Base-by-base conservation (phyloP, 2,797 vertebrate species). In the Phataginus tetradactyla region DNA sequence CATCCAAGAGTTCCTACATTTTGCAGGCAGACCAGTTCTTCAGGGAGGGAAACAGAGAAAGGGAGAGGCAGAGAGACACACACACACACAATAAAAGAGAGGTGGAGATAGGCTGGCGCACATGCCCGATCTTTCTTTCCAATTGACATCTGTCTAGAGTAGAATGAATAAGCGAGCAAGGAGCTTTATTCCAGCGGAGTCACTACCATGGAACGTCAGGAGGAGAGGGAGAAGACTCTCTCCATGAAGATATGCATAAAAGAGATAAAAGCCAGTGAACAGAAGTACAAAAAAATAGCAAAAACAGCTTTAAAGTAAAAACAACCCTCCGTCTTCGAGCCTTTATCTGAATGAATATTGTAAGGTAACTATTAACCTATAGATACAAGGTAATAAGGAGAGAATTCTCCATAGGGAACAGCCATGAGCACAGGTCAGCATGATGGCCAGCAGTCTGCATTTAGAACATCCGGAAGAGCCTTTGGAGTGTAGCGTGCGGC, bases 1-100 rank as follows among this genome's bases (percentile, higher is more conserved):
- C 37, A 4, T 9, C 20, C 23, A 7, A 37, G 34, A 74, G 15
- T 1, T 18, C 5, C 10, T 0, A 0, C 27, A 13, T 20, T 7
- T 5, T 32, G 10, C 18, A 61, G 51, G 45, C 15, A 14, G 64
- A 32, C 27, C 27, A 63, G 10, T 32, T 74, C 63, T 83, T 29
- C 27, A 7, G 7, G 7, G 45, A 59, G 12, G 49, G 12, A 18
- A 21, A 17, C 0, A 1, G 14, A 75, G 64, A n/a, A 29, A 57
- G 15, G 5, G 34, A 68, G 77, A 71, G 23, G 13, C 17, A 55
- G 21, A 45, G 17, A 49, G 4, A 51, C 1, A 64, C 39, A 12
- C 20, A 10, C 20, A 10, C 17, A 34, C 53, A 29, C 34, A 20
- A 12, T 45, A 12, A 45, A 45, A 45, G 45, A 45, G 45, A 34